Conservation (phyloP, 2,888 invertebrate species). For the Salticus scenicus region DNA sequence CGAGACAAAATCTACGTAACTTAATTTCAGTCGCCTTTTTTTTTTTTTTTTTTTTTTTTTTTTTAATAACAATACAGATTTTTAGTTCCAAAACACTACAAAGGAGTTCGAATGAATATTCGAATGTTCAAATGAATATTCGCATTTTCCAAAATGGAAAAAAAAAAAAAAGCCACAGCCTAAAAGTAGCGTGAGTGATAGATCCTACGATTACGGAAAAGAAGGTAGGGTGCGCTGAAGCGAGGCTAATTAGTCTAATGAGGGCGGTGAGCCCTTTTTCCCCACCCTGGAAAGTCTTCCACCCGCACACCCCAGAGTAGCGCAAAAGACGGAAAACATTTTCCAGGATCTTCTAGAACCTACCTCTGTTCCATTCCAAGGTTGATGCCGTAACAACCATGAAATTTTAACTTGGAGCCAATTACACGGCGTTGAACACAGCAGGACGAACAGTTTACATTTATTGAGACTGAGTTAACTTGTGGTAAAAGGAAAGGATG, state of each 20-base stretch:
- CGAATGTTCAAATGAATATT: too few relatives aligned
- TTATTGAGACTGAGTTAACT: neutral
- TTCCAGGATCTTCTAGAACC: neutral
- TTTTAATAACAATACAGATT: too few relatives aligned
- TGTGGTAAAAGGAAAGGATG: too few relatives aligned
- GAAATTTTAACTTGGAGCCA: constrained; percentile 14
- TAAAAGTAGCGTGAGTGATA: constrained; percentile 1
- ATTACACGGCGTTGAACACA: constrained; percentile 10
- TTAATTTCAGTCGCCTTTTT: too few relatives aligned
- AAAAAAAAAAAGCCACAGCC: neutral
- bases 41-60: too few relatives aligned
- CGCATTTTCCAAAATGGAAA: too few relatives aligned
- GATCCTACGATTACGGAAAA: neutral
- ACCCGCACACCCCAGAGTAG: neutral
- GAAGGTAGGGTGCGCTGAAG: neutral
- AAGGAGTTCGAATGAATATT: too few relatives aligned
- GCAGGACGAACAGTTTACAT: neutral
- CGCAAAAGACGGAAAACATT: neutral
- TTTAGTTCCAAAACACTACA: too few relatives aligned
- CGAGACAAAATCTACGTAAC: too few relatives aligned
- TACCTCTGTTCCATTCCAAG: constrained; percentile 9
- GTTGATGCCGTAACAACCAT: neutral
- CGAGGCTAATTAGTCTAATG: constrained; percentile 18
- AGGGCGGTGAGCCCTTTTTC: neutral
- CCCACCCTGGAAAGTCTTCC: neutral